Conservation (phyloP, 2,113 vertebrate genomes). For the Ptilorrhoa leucosticta region DNA sequence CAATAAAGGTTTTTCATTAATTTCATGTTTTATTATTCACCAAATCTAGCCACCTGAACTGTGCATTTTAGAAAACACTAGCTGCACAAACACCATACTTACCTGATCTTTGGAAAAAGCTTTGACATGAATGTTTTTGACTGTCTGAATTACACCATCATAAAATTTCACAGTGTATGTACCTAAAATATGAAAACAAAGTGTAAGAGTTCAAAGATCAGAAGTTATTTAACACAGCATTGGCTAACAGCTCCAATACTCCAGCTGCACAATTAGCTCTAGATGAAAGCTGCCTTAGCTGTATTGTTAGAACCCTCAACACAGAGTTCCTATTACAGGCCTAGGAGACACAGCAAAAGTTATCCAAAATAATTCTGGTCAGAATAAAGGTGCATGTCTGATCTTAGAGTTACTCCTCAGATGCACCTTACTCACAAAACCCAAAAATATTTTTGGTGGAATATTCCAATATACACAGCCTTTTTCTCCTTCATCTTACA, state of each 20-base stretch:
- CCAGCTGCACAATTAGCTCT: neutral
- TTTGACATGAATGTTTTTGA: constrained; percentile 96
- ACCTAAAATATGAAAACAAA: constrained; percentile 76
- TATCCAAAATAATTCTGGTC: neutral
- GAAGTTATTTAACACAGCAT: neutral
- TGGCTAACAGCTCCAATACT: neutral
- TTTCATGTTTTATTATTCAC: neutral
- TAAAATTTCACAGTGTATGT: constrained; percentile 97
- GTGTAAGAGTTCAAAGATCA: neutral
- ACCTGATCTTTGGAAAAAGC: constrained; percentile 88
- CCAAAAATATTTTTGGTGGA: neutral
- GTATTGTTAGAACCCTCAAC: neutral
- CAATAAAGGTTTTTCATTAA: neutral
- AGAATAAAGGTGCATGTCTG: neutral
- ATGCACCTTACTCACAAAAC: neutral
- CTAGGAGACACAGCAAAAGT: neutral
- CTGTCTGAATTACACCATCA: constrained; percentile 93
- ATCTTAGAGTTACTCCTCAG: neutral
- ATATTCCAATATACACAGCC: neutral
- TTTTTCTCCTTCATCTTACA: neutral
- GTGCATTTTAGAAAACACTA: neutral
- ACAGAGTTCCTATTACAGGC: neutral
- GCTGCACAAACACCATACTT: constrained; percentile 18
- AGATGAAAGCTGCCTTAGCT: neutral
- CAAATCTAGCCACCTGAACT: neutral